Base-by-base conservation (phyloP, 2,797 vertebrate genomes). In the Propithecus perrieri region DNA sequence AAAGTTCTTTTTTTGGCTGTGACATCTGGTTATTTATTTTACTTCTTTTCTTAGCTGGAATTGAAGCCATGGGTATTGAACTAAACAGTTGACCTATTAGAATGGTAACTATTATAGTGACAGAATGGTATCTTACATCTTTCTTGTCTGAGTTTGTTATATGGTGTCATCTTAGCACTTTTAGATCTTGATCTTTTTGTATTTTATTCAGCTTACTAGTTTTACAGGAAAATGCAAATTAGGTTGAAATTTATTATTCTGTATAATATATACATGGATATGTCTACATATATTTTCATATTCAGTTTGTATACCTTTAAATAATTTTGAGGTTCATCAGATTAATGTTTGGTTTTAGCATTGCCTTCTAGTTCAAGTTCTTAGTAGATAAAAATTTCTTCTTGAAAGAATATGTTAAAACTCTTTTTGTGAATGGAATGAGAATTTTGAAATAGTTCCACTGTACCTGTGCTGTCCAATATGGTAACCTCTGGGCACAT, bases 1-100 rank as follows among this genome's bases (percentile, higher is more conserved):
- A 76, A 95, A 86, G 78, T 86, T 72, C 48, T 84, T 91, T 97
- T 95, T 50, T 46, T 20, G 84, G 57, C 53, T 35, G 22, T 94
- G 46, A 95, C 85, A 92, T 97, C 89, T 97, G 69, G 89, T 74
- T 94, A 3, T 71, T 74, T 93, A 3, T 71, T 95, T 96, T 94
- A 76, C 94, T 89, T 50, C 88, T 80, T 92, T 41, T 78, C 13
- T 72, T 94, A 72, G n/a, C 67, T 89, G 79, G 85, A 84, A 76
- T 9, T 81, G 78, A 97, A 92, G 96, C 71, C 95, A 35, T 9
- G 67, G 55, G 46, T 80, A n/a, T 69, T 88, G 35, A 93, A 78
- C 55, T 69, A 86, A 96, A 95, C 85, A 93, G 85, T 74, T 93
- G 89, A 48, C 83, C 91, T 92, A 72, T 97, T 97, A 87, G 14